Conservation (phyloP, 2,888 invertebrate species). For the Brachycybe producta region DNA sequence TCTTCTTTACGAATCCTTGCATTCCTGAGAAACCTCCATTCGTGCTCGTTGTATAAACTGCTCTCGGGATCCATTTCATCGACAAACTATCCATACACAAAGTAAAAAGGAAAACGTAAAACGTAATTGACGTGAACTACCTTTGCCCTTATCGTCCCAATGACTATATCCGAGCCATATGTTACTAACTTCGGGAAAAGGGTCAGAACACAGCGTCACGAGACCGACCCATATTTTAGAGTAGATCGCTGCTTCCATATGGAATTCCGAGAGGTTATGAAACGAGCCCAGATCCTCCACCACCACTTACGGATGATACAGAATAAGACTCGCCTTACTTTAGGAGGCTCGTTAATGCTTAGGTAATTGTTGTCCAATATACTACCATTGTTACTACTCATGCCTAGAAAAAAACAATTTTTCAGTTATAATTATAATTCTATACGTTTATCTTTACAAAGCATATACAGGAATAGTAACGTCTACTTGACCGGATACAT, state of each 20-base stretch:
- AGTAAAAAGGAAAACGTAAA: too few relatives aligned
- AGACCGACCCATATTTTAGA: constrained; percentile 79
- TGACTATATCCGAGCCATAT: constrained; percentile 67
- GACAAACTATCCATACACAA: too few relatives aligned
- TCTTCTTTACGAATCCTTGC: constrained; percentile 49
- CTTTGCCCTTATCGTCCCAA: constrained; percentile 61
- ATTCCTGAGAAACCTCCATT: constrained; percentile 49
- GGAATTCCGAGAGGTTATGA: constrained; percentile 31
- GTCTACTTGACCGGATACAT: too few relatives aligned
- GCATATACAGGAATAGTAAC: too few relatives aligned
- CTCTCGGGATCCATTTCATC: constrained; percentile 33
- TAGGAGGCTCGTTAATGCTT: too few relatives aligned
- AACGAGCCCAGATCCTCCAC: constrained; percentile 24
- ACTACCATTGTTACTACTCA: too few relatives aligned
- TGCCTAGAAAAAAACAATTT: too few relatives aligned
- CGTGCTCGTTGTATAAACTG: constrained; percentile 27
- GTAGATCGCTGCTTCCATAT: constrained; percentile 68
- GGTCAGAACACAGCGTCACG: constrained; percentile 65
- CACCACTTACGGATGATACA: constrained; percentile 22
- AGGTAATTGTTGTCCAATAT: too few relatives aligned
- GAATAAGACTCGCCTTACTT: too few relatives aligned
- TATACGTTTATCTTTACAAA: too few relatives aligned
- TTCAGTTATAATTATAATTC: too few relatives aligned
- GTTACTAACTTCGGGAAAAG: constrained; percentile 65
- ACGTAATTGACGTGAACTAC: too few relatives aligned